Conservation (phyloP, 1,140 invertebrate genomes). For the Apis laboriosa region DNA sequence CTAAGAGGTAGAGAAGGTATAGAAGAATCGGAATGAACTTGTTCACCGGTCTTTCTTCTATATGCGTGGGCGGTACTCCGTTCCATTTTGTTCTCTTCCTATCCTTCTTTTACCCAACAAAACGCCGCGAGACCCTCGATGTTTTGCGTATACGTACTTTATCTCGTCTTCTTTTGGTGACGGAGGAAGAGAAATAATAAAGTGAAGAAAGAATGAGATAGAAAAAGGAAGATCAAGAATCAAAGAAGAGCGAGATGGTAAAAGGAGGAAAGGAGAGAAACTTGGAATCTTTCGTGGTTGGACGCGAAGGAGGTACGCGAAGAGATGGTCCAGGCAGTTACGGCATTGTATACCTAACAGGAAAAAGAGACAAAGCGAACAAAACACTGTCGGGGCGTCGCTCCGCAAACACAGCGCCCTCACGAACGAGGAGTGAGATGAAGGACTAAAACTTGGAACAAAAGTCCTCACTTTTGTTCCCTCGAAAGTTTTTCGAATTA, state of each 20-base stretch:
- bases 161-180: slow-evolving; percentile 14
- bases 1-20: neutral
- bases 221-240: neutral
- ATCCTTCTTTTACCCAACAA: slow-evolving; percentile 34
- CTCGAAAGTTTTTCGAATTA: slow-evolving; percentile 79
- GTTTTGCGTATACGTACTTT: slow-evolving; percentile 51
- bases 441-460: slow-evolving; percentile 78
- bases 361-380: slow-evolving; percentile 78
- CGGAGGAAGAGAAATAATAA: neutral
- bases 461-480: slow-evolving; percentile 80
- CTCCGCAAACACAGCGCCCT: slow-evolving; percentile 72
- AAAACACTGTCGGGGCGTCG: slow-evolving; percentile 79
- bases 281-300: slow-evolving; percentile 45
- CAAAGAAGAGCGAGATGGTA: neutral
- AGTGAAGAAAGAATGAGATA: neutral
- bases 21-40: slow-evolving; percentile 11
- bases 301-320: slow-evolving; percentile 50
- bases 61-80: slow-evolving; percentile 15
- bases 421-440: slow-evolving; percentile 6
- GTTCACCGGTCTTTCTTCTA: slow-evolving; percentile 28
- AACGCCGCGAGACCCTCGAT: slow-evolving; percentile 44
- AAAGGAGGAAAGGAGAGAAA: neutral
- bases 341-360: slow-evolving; percentile 73
- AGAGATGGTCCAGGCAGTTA: slow-evolving; percentile 62
- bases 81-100: neutral